Conservation (phyloP, 2,797 vertebrate genomes). For the Sarcophilus harrisii region DNA sequence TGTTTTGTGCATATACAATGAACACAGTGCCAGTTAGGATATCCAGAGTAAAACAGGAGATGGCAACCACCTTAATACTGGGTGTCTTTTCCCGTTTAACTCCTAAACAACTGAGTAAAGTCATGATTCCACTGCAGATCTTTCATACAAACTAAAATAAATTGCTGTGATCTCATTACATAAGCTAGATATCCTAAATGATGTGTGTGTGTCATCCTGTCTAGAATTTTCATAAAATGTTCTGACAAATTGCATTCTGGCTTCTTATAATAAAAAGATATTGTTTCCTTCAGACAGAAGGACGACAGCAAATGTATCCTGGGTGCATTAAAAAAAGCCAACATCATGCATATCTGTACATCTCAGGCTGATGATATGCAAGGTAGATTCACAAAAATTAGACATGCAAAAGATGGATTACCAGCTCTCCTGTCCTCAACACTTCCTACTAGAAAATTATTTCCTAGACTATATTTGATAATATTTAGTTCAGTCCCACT, state of each 20-base stretch:
- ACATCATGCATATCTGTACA: not conserved
- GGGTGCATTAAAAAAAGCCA: not conserved
- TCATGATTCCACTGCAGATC: not conserved
- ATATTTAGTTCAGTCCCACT: not conserved
- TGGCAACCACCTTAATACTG: not conserved
- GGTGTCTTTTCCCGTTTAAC: slow-evolving; percentile 10
- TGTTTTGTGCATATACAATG: not conserved
- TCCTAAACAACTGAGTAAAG: not conserved
- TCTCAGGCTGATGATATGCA: not conserved
- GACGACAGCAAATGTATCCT: not conserved
- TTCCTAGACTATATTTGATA: not conserved
- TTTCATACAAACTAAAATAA: slow-evolving; percentile 49
- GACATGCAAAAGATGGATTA: not conserved
- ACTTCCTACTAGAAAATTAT: not conserved
- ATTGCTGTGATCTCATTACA: not conserved
- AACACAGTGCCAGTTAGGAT: not conserved
- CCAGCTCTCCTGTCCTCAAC: not conserved
- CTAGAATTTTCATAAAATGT: slow-evolving; percentile 24
- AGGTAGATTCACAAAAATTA: not conserved
- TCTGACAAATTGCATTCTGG: slow-evolving; percentile 8
- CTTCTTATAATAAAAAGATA: not conserved
- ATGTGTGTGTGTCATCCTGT: not conserved
- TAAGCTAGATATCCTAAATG: not conserved
- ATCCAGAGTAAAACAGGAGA: slow-evolving; percentile 54
- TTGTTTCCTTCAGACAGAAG: not conserved